Base-by-base conservation (phyloP, 2,113 vertebrate genomes). In the Deroptyus accipitrinus region DNA sequence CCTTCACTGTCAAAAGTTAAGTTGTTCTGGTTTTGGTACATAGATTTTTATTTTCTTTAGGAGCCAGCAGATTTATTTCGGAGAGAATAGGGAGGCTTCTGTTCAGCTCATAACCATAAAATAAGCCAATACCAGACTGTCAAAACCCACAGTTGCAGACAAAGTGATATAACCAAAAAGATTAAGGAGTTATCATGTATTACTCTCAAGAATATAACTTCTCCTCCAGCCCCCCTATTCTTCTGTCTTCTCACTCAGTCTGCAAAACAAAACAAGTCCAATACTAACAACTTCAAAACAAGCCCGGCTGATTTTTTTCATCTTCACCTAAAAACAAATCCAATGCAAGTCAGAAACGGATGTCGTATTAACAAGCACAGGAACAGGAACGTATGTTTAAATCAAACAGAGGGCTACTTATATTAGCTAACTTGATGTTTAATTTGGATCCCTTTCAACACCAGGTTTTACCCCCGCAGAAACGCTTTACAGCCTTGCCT, bases 21-120 rank as follows among this genome's bases (percentile, higher is more conserved):
- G 59, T 20, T 61, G 57, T 15, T 93, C 35, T 10, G 5, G 2
- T 91, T 73, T 88, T 70, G 33, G 33, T 78, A 94, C 57, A 83
- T 8, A 92, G 46, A 59, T 66, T 84, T 93, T 75, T 84, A 76
- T 74, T 81, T 63, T 86, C 70, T 44, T 78, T 33, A 81, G 77
- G 51, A 92, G 41, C 6, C 42, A 52, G 41, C 51, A 75, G 62
- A 86, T 78, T 52, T 94, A 92, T 86, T 93, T 88, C 37, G 18
- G 83, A 13, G 22, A 88, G 61, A 81, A 76, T 9, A 91, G 72
- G 76, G 88, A 95, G 69, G 86, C 19, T 81, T 90, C 88, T 92
- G 44, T 82, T 86, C 76, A 91, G 69, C 46, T 86, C 83, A 69
- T 30, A 91, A 66, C 62, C 48, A 76, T 90, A 94, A 91, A 91